Conservation (phyloP, 2,888 invertebrate genomes). For the Lasiommata megera region DNA sequence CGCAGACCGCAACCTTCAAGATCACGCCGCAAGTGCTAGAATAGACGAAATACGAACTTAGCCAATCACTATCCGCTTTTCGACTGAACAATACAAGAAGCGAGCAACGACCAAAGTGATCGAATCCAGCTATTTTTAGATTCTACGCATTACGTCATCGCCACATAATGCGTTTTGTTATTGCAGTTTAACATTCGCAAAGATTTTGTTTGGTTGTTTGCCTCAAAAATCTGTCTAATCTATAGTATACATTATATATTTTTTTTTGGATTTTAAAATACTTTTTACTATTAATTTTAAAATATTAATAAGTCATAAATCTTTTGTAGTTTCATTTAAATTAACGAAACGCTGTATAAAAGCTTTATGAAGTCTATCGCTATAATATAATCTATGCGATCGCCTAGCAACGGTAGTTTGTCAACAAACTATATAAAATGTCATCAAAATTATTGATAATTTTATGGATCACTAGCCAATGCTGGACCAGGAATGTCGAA, state of each 20-base stretch:
- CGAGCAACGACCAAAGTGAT: constrained; percentile 33
- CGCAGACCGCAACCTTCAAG: constrained; percentile 36
- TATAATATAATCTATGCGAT: too few relatives aligned
- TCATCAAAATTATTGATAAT: constrained; percentile 14
- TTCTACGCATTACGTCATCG: constrained; percentile 55
- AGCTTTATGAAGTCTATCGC: too few relatives aligned
- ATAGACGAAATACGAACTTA: constrained; percentile 15
- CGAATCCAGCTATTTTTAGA: constrained; percentile 57
- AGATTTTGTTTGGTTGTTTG: too few relatives aligned
- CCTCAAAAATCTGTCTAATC: too few relatives aligned
- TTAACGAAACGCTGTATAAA: background rate
- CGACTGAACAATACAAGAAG: constrained; percentile 24
- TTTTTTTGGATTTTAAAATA: too few relatives aligned
- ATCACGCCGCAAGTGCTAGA: constrained; percentile 21
- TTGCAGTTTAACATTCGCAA: constrained; percentile 25
- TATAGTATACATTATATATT: too few relatives aligned
- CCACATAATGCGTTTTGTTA: constrained; percentile 51
- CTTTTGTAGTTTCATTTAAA: too few relatives aligned
- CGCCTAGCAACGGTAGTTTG: constrained; percentile 50
- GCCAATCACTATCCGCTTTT: constrained; percentile 25
- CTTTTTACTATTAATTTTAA: too few relatives aligned
- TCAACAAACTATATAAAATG: constrained; percentile 42
- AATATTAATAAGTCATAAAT: too few relatives aligned
- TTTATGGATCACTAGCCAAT: constrained; percentile 11
- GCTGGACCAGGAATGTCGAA: constrained; percentile 66